These are phyloP conservation scores for Lordiphosa andalusiaca DNA, from an alignment of 2,888 invertebrate species.

Conservation along the genomic window DNA sequence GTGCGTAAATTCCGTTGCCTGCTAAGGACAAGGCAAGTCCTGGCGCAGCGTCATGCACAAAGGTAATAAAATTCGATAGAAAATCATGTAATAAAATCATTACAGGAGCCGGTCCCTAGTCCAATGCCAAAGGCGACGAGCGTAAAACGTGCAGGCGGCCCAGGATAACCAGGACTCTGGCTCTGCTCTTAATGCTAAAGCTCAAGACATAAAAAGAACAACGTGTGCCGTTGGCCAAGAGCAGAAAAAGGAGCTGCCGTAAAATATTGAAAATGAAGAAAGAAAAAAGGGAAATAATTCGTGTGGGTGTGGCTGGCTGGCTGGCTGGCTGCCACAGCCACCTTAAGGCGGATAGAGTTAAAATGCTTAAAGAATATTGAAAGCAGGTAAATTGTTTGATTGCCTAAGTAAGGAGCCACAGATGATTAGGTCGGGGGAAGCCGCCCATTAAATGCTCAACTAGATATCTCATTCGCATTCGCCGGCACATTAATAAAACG, in stretches of 20 bases:
- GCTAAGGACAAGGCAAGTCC: constrained; percentile 55
- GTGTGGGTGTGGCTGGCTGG: constrained; percentile 56
- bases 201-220: constrained; percentile 63
- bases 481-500: constrained; percentile 70
- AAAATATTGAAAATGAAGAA: constrained; percentile 16
- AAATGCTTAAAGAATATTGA: constrained; percentile 67
- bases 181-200: constrained; percentile 21
- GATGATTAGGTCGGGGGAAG: constrained; percentile 56
- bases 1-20: constrained; percentile 65
- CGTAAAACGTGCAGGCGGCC: constrained; percentile 45
- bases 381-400: constrained; percentile 70
- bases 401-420: constrained; percentile 63
- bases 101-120: constrained; percentile 43
- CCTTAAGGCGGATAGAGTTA: constrained; percentile 35
- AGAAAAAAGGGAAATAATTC: constrained; percentile 60
- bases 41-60: constrained; percentile 62
- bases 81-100: constrained; percentile 74
- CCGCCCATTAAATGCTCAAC: constrained; percentile 58
- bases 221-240: constrained; percentile 60
- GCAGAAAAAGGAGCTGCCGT: constrained; percentile 32
- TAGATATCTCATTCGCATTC: constrained; percentile 64
- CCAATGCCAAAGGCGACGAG: constrained; percentile 41
- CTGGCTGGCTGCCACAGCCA: constrained; percentile 35
- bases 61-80: constrained; percentile 73
- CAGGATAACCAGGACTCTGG: constrained; percentile 19